Evolutionary conservation across 2,113 vertebrate species (phyloP), one percentile per base, ranked within the genome.

Genomic region (Macaca mulatta): DNA sequence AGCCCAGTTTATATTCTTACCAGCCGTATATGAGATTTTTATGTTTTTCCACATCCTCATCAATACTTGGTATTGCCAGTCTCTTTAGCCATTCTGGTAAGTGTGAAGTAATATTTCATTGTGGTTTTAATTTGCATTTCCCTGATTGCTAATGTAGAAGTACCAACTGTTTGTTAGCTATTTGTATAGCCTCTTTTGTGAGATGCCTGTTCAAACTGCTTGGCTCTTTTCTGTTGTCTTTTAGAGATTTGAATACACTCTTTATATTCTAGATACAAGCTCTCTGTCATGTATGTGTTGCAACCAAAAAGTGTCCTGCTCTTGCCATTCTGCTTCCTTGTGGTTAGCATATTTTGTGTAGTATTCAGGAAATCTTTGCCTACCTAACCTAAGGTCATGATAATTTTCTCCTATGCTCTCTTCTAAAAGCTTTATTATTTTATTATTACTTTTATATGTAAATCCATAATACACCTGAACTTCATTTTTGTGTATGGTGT

Each of bases 371-470:
- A 38, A 16, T 70, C 43, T 70, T 57, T 78, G 40, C 50, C 64
- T 61, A 4, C 80, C 11, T 80, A 11, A 57, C 1, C 5, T 30
- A 30, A 30, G 61, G 38, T 87, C 27, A 38, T 86, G 30, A 61
- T 61, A 20, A n/a, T 70, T 57, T n/a, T 93, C 32, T 95, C 8
- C 59, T 75, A 6, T 30, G 40, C 75, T 50, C 16, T 27, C 14
- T 82, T 96, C 38, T 59, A 55, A 32, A 75, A 88, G 57, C 57
- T 69, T 90, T 80, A 52, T 90, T 90, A 27, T 80, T 93, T 93
- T 88, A 84, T 18, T 30, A 30, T 13, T 64, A 64, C 27, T 22
- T 78, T 40, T 93, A 78, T 17, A 61, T 40, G 77, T 83, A 40
- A n/a, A 67, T 78, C 57, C 52, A 38, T 72, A 45, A 70, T 40